phyloP scores from a whole-genome alignment of 1,140 invertebrate genomes.

The Drosophila lini region DNA sequence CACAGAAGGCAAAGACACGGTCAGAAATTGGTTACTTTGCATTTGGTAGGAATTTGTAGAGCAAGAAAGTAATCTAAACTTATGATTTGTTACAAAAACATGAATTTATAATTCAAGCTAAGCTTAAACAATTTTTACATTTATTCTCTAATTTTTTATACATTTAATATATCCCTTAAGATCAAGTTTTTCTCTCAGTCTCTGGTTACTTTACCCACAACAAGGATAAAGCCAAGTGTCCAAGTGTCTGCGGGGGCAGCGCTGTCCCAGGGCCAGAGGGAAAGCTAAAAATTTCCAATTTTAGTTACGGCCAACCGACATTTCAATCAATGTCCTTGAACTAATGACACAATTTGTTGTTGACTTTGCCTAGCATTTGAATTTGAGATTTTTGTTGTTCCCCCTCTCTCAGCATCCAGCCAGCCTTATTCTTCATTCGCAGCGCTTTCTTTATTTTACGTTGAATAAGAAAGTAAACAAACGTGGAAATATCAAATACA shows the following conservation, averaged over 20 bases:
- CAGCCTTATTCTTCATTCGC: slow-evolving; percentile 1
- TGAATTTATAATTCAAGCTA: neutral
- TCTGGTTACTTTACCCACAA: neutral
- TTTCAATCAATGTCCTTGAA: slow-evolving; percentile 71
- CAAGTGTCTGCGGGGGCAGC: neutral
- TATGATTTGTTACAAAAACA: too few species aligned
- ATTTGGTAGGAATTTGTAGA: neutral
- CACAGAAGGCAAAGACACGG: neutral
- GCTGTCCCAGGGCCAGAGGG: too few species aligned
- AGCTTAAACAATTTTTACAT: neutral
- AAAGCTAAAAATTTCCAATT: slow-evolving; percentile 39
- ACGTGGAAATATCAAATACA: slow-evolving; percentile 51
- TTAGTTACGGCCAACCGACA: slow-evolving; percentile 56
- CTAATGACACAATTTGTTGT: slow-evolving; percentile 68
- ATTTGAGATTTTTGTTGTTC: slow-evolving; percentile 39
- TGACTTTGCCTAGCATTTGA: slow-evolving; percentile 45
- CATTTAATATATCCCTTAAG: neutral
- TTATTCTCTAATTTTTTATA: too few species aligned
- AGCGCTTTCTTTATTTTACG: slow-evolving; percentile 44
- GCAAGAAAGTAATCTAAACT: too few species aligned
- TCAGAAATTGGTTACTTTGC: neutral
- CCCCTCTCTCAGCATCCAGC: neutral
- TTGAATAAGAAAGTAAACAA: slow-evolving; percentile 64
- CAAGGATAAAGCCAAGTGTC: neutral
- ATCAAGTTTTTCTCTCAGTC: neutral